A percentile compares a stretch with the other conserved stretches of the same genome.
phyloP scores from a whole-genome alignment of 1,140 invertebrate species.

The Trichoplusia ni region DNA sequence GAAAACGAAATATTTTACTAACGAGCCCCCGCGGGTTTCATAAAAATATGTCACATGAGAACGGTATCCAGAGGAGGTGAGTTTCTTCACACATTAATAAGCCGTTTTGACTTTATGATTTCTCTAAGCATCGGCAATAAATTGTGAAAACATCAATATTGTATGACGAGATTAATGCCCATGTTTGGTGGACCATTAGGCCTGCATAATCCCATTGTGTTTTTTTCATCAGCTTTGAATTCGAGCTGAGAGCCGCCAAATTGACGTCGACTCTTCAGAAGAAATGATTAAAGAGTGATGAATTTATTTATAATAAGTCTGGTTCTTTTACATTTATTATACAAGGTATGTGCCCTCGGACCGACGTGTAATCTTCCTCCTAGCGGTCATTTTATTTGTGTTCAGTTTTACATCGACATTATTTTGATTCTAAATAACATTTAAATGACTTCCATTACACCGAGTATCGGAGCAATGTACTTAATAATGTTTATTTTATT shows the following conservation, averaged over 20 bases:
- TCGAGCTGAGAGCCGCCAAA: slow-evolving; percentile 59
- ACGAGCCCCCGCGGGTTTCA: slow-evolving; percentile 63
- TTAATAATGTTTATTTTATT: slow-evolving; percentile 30
- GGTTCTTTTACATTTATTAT: slow-evolving; percentile 8
- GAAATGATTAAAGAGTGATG: slow-evolving; percentile 47
- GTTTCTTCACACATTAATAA: slow-evolving; percentile 78
- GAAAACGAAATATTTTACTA: slow-evolving; percentile 69
- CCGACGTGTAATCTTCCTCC: not conserved
- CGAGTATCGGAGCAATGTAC: slow-evolving; percentile 14
- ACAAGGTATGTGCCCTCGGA: not conserved
- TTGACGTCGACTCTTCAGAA: slow-evolving; percentile 56
- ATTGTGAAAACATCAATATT: slow-evolving; percentile 78
- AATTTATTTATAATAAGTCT: slow-evolving; percentile 51
- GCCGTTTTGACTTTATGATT: slow-evolving; percentile 72
- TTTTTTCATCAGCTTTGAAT: slow-evolving; percentile 65
- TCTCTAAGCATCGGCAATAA: slow-evolving; percentile 67
- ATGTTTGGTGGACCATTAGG: slow-evolving; percentile 76
- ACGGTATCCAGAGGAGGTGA: slow-evolving; percentile 64
- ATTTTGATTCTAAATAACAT: slow-evolving; percentile 2
- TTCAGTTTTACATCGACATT: not conserved
- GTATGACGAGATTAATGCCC: slow-evolving; percentile 79
- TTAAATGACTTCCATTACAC: not conserved
- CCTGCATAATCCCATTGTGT: slow-evolving; percentile 76
- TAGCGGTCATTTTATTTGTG: not conserved
- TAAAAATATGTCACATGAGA: slow-evolving; percentile 70